Evolutionary conservation across 2,888 invertebrate species (phyloP).

Genomic region (Dryobotodes eremita): DNA sequence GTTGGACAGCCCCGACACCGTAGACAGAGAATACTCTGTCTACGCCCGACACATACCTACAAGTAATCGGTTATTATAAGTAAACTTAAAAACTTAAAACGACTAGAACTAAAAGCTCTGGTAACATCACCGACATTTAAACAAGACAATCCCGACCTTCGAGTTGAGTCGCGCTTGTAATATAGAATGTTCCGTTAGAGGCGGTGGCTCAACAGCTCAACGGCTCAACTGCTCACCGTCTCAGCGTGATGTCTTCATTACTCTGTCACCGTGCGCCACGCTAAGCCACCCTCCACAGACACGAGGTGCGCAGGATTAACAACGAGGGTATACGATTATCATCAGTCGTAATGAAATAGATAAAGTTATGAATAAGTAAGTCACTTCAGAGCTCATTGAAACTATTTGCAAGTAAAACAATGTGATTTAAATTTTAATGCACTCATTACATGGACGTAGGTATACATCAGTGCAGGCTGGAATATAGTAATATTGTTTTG

Average conservation of each 20-base stretch:
- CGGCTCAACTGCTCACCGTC: slow-evolving; percentile 22
- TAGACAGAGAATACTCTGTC: too few species aligned
- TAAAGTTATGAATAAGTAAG: background rate
- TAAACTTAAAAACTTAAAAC: background rate
- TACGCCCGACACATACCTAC: too few species aligned
- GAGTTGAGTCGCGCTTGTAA: slow-evolving; percentile 33
- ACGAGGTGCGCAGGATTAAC: slow-evolving; percentile 7
- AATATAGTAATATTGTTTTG: background rate
- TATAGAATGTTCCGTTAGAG: slow-evolving; percentile 33
- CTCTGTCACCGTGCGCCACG: slow-evolving; percentile 8
- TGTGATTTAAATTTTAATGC: background rate
- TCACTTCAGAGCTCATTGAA: background rate
- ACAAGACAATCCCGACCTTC: background rate
- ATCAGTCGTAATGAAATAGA: background rate
- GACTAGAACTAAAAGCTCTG: background rate
- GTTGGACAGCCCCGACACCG: too few species aligned
- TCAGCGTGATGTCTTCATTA: slow-evolving; percentile 65
- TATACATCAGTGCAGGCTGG: background rate
- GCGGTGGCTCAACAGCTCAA: slow-evolving; percentile 38
- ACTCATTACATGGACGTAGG: too few species aligned
- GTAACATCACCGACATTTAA: background rate
- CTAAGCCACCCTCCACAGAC: slow-evolving; percentile 41
- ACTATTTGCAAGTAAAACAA: background rate
- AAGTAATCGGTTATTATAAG: background rate
- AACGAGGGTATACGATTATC: background rate